A percentile compares a stretch with the other conserved stretches of the same genome.
phyloP scores from a whole-genome alignment of 2,113 vertebrate species.

The Phrynosoma blainvillii region DNA sequence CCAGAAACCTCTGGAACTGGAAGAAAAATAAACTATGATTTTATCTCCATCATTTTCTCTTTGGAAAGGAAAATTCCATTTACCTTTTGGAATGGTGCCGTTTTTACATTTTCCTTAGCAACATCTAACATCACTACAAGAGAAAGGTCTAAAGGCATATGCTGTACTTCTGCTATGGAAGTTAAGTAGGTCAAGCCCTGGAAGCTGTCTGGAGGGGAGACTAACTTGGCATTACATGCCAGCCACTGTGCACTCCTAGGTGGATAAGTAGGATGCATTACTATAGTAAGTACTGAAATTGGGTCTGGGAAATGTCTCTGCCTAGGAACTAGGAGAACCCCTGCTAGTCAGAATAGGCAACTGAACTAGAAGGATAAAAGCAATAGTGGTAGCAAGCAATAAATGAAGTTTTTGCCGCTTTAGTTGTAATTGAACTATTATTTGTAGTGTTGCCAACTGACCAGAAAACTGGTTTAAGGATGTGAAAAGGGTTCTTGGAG shows the following conservation, averaged over 20 bases:
- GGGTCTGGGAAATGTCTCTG: neutral
- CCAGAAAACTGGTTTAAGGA: neutral
- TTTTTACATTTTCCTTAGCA: neutral
- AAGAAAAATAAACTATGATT: too few species aligned
- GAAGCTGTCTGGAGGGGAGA: neutral
- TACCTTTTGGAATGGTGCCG: neutral
- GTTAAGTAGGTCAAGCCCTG: neutral
- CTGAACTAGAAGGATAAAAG: neutral
- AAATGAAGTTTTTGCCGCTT: neutral
- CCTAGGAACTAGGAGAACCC: neutral
- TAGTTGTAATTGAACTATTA: neutral
- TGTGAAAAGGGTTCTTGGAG: too few species aligned
- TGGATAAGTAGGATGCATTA: neutral
- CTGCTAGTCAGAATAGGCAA: neutral
- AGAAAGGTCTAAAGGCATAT: neutral
- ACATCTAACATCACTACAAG: neutral
- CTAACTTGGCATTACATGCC: neutral
- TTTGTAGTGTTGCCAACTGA: neutral
- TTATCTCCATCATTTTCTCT: neutral
- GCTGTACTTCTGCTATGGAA: neutral
- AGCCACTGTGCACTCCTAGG: neutral
- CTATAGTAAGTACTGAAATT: neutral
- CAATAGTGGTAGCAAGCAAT: neutral
- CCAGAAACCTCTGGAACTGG: too few species aligned
- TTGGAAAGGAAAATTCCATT: neutral